Base-by-base conservation (phyloP, 2,888 invertebrate species). In the Liodrosophila aerea region DNA sequence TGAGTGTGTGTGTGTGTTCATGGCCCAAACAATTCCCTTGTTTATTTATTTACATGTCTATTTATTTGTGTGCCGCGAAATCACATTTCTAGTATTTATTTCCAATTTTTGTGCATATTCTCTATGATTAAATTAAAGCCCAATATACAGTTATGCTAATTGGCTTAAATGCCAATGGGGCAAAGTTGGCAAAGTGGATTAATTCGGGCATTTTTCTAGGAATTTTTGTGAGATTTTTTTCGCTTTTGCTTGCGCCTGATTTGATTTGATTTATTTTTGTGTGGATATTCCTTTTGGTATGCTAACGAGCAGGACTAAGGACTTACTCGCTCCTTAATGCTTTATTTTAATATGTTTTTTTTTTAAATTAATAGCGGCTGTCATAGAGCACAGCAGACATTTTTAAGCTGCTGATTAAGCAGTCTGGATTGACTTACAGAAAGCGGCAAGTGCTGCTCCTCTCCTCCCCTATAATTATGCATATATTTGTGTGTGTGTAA, bases 21-120 rank as follows among this genome's bases (percentile, higher is more conserved):
- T 69, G 59, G 78, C 62, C 59, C 78, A 68, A 76, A 76, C 82
- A 82, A 77, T 77, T 81, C 69, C 61, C 54, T 51, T 73, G 78
- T 56, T 73, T 80, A 57, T 81, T 76, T 76, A 76, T 84, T 58
- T 77, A 76, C 64, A 45, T 61, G 50, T 56, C 52, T 56, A 57
- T 56, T 73, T 68, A 53, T 73, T 69, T 73, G 46, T 27, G 51
- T 49, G 70, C 47, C 43, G 44, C 44, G 49, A 61, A 29, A 43
- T 8, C 7, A 13, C 9, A n/a, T 18, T 33, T 34, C 7, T 37
- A 43, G 34, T 34, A 52, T 18, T 47, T 58, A 22, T 22, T 49
- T 58, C 46, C n/a, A 62, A 57, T 58, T 81, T 44, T 65, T 74
- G 36, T 37, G 15, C 13, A 52, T 66, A 59, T 57, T n/a, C n/a